Conservation (phyloP, 1,140 invertebrate genomes). For the Papilio helenus region DNA sequence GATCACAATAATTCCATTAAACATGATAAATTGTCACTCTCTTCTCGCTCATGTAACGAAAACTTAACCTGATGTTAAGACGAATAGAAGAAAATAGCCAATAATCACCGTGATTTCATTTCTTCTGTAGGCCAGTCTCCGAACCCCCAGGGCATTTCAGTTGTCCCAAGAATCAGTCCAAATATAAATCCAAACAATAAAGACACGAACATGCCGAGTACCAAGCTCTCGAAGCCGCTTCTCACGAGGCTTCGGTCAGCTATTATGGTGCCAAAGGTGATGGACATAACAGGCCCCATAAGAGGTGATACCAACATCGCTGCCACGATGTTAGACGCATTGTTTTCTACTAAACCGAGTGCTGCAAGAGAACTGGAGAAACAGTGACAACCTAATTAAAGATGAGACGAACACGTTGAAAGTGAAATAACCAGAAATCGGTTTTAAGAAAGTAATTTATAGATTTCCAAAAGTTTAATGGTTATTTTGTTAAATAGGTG, state of each 20-base stretch:
- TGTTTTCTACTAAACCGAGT: conserved; percentile 85
- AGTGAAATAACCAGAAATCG: background rate
- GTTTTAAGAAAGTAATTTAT: background rate
- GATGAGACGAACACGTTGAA: background rate
- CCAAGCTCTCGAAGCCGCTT: conserved; percentile 87
- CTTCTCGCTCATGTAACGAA: too few species aligned
- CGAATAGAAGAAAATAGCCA: background rate
- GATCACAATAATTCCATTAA: background rate
- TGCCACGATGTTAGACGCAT: conserved; percentile 91
- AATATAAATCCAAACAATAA: conserved; percentile 91
- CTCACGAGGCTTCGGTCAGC: conserved; percentile 86
- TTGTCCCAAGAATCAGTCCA: conserved; percentile 89
- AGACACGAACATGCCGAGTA: conserved; percentile 88
- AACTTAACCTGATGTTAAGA: background rate
- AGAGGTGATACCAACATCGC: conserved; percentile 94
- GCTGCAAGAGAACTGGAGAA: conserved; percentile 83
- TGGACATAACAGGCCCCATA: conserved; percentile 94
- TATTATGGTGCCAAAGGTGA: conserved; percentile 92
- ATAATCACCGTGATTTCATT: conserved; percentile 88
- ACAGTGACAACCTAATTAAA: background rate
- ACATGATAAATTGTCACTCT: too few species aligned
- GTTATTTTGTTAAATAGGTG: too few species aligned
- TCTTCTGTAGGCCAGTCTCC: conserved; percentile 91
- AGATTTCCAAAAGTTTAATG: background rate
- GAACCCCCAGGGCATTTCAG: conserved; percentile 90